These are phyloP conservation scores for Melangyna quadrimaculata DNA, from an alignment of 2,888 invertebrate genomes.

Conservation along the genomic window DNA sequence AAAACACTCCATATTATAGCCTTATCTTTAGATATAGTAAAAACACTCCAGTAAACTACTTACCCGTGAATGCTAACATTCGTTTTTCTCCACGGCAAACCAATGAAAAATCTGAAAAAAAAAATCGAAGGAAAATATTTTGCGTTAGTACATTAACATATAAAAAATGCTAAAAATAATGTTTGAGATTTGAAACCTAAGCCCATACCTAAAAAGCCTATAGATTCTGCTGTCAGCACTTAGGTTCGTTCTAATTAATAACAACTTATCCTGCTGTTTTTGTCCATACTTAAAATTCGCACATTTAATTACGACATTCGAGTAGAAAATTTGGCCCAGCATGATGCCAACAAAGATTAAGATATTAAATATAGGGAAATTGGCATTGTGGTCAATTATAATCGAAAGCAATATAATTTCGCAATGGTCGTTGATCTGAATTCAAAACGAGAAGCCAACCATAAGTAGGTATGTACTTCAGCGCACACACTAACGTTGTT, in stretches of 20 bases:
- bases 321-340: constrained; percentile 40
- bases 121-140: background rate
- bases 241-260: constrained; percentile 11
- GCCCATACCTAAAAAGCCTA: background rate
- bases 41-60: background rate
- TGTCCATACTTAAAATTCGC: background rate
- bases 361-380: constrained; percentile 17
- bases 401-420: constrained; percentile 36
- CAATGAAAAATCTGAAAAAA: constrained; percentile 24
- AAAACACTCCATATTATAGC: too few species aligned
- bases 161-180: background rate
- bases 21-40: background rate
- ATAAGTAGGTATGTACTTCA: background rate
- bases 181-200: background rate
- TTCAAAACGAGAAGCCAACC: constrained; percentile 53
- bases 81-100: background rate
- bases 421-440: constrained; percentile 40
- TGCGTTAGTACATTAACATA: background rate
- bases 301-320: constrained; percentile 23
- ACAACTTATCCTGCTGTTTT: constrained; percentile 30
- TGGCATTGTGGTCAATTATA: constrained; percentile 13
- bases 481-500: constrained; percentile 51
- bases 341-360: constrained; percentile 47
- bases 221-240: constrained; percentile 22
- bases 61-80: constrained; percentile 29